Conservation (phyloP, 2,888 invertebrate species). For the Timandra comae region DNA sequence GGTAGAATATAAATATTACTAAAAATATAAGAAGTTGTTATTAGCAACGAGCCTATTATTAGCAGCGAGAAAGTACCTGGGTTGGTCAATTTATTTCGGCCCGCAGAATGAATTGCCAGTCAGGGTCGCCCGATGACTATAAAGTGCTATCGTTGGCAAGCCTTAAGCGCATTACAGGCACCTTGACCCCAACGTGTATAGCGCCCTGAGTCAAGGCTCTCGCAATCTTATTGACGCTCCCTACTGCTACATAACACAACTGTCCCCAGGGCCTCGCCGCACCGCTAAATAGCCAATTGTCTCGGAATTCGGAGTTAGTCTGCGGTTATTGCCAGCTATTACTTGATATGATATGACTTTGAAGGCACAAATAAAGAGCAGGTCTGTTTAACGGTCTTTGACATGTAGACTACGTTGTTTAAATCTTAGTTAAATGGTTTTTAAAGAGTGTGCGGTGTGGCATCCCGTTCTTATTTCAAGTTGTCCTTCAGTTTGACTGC, state of each 20-base stretch:
- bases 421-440: constrained; percentile 27
- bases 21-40: too few species aligned
- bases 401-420: constrained; percentile 24
- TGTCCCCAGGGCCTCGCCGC: constrained; percentile 28
- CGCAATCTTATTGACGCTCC: constrained; percentile 39
- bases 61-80: too few species aligned
- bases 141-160: constrained; percentile 45
- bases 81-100: too few species aligned
- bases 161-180: constrained; percentile 49
- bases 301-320: constrained; percentile 28
- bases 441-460: constrained; percentile 23
- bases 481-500: constrained; percentile 63
- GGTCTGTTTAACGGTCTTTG: constrained; percentile 23
- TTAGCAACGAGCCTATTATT: too few species aligned
- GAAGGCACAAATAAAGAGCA: constrained; percentile 24
- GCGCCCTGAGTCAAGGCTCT: constrained; percentile 48
- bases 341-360: too few species aligned
- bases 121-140: constrained; percentile 42
- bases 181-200: constrained; percentile 53
- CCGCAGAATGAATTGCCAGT: constrained; percentile 23
- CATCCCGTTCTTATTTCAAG: constrained; percentile 42
- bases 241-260: constrained; percentile 35
- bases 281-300: constrained; percentile 39
- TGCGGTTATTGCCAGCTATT: constrained; percentile 26
- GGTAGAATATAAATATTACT: too few species aligned